phyloP scores from a whole-genome alignment of 2,888 invertebrate species.

The Brenthis ino region DNA sequence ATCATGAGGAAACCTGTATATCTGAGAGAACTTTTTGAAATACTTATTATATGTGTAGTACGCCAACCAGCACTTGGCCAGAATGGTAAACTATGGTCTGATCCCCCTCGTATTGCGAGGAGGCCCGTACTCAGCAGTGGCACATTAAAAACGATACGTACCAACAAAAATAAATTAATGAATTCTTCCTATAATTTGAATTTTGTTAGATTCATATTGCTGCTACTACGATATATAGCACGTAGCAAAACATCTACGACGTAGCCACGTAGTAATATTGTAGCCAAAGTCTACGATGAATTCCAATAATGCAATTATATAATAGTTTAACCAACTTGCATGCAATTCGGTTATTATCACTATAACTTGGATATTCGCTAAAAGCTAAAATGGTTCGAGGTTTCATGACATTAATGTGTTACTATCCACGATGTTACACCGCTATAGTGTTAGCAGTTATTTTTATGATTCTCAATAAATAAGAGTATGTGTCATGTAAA shows the following conservation, averaged over 20 bases:
- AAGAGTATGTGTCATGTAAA: background rate
- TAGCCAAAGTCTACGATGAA: slow-evolving; percentile 37
- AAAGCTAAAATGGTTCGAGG: slow-evolving; percentile 38
- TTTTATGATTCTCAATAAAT: slow-evolving; percentile 10
- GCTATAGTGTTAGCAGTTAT: slow-evolving; percentile 14
- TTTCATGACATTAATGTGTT: slow-evolving; percentile 38
- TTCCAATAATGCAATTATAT: slow-evolving; percentile 40
- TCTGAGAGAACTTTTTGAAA: no score
- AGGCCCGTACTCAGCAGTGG: no score
- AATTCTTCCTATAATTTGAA: background rate
- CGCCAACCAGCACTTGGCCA: no score
- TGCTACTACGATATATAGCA: slow-evolving; percentile 19
- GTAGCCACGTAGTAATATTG: slow-evolving; percentile 28
- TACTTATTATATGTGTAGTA: no score
- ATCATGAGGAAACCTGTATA: no score
- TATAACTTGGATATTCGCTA: slow-evolving; percentile 39
- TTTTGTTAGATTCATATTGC: background rate
- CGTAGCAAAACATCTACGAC: slow-evolving; percentile 29
- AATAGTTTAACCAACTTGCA: slow-evolving; percentile 40
- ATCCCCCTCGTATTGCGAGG: no score
- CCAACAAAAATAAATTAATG: no score
- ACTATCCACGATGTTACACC: slow-evolving; percentile 23
- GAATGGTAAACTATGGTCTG: no score
- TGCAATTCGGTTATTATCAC: slow-evolving; percentile 41
- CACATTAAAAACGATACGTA: no score